phyloP scores from a whole-genome alignment of 92 coral and sea anemone genomes.

The Paragorgia papillata region DNA sequence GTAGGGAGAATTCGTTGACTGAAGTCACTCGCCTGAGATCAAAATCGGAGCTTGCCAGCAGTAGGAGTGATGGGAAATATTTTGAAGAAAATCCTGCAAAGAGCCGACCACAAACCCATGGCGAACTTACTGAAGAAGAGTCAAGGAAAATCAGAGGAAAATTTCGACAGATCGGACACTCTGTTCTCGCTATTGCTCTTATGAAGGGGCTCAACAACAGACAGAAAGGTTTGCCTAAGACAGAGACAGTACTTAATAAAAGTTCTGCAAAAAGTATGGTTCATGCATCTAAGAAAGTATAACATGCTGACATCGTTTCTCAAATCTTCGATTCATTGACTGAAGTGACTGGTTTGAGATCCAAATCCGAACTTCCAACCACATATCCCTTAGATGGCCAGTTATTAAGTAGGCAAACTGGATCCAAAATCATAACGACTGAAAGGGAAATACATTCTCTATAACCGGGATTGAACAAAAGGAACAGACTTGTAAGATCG shows the following conservation, averaged over 20 bases:
- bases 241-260: too few relatives aligned
- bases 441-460: too few relatives aligned
- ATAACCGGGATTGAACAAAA: too few relatives aligned
- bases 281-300: too few relatives aligned
- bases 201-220: constrained; percentile 79
- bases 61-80: not conserved
- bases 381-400: too few relatives aligned
- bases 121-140: constrained; percentile 74
- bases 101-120: too few relatives aligned
- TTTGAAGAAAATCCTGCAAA: not conserved
- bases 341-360: not conserved
- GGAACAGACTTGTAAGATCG: not conserved
- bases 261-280: too few relatives aligned
- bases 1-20: not conserved
- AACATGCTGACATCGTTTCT: too few relatives aligned
- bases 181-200: constrained; percentile 81
- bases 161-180: constrained; percentile 93
- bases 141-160: constrained; percentile 84
- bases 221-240: constrained; percentile 46
- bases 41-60: not conserved
- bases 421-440: too few relatives aligned
- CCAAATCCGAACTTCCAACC: not conserved
- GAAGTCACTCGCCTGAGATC: constrained; percentile 3
- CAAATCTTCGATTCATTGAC: constrained; percentile 2
- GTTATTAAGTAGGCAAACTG: too few relatives aligned